Base-by-base conservation (phyloP, 92 coral and sea anemone genomes). In the Parazoanthus swiftii region DNA sequence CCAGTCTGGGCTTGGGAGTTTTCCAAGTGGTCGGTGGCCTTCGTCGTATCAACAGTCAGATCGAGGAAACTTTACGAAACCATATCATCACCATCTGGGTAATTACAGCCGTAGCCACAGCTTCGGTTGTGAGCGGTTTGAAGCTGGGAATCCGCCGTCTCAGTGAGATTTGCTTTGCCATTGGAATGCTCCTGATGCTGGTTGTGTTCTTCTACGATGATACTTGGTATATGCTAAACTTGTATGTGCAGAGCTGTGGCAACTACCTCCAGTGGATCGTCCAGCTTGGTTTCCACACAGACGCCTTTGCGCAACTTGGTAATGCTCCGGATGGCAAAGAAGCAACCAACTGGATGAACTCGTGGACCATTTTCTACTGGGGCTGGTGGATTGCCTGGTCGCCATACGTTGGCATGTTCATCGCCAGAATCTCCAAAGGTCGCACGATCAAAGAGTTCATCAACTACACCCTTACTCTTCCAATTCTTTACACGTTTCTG, bases 381-480 rank as follows among this genome's bases (percentile, higher is more conserved):
- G 98, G 98, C n/a, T 95, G 98, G 98, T 95, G 98, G 98, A 94
- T 95, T n/a, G 95, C 98, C 8, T 95, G 98, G 98, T 93, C 94
- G 21, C 98, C 98, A 23, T 92, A 94, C 43, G 97, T 95, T 35
- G 98, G 98, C 6, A 93, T 95, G 92, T 95, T 95, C 93, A 95
- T 95, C 81, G 98, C 98, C 63, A 94, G 80, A 85, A 95, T 95
- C 65, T 95, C 98, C 78, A 88, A 93, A 67, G 98, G 98, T 23
- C 89, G 88, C 44, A 82, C 91, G 5, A 67, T 88, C 87, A 80
- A 72, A 68, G 85, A 88, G 33, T 88, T 88, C 88, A 81, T 88
- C 87, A 88, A 88, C 81, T 82, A 82, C 81, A 88, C 90, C 8
- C 90, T 88, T 35, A 81, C 90, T 23, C 86, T 83, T 33, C 90